phyloP scores from a whole-genome alignment of 2,113 vertebrate genomes.

The Fregata magnificens region DNA sequence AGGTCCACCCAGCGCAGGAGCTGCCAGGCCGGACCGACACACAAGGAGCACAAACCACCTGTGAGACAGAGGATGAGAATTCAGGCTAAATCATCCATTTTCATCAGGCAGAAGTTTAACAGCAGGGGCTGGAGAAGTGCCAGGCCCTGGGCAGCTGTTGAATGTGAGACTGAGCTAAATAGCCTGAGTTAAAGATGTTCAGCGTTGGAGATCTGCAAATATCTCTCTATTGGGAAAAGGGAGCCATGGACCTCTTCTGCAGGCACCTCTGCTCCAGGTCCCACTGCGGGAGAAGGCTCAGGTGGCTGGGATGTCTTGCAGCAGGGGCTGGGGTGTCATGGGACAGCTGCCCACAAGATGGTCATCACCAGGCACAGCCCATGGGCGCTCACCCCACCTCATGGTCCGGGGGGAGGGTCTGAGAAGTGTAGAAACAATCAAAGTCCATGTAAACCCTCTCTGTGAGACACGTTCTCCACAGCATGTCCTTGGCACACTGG shows the following conservation, averaged over 20 bases:
- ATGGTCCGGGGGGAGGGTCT: not conserved
- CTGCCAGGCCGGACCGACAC: not conserved
- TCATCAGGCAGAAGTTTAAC: not conserved
- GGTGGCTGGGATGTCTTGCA: not conserved
- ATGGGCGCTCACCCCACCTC: not conserved
- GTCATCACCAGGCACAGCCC: not conserved
- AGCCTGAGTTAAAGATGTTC: not conserved
- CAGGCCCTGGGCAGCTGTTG: not conserved
- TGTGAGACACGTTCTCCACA: not conserved
- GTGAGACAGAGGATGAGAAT: not conserved
- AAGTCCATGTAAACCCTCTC: not conserved
- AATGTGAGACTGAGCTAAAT: not conserved
- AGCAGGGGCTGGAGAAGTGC: not conserved
- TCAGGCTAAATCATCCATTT: not conserved
- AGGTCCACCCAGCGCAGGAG: not conserved
- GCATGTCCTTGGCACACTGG: not conserved
- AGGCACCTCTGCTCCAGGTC: not conserved
- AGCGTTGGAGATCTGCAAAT: not conserved
- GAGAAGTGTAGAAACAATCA: not conserved
- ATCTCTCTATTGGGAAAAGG: not conserved
- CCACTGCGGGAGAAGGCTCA: not conserved
- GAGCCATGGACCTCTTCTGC: not conserved
- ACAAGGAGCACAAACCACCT: not conserved
- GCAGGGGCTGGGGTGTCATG: not conserved
- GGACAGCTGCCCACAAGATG: not conserved